These are phyloP conservation scores for Phoenicopterus ruber DNA, from an alignment of 2,113 vertebrate genomes.

Conservation along the genomic window DNA sequence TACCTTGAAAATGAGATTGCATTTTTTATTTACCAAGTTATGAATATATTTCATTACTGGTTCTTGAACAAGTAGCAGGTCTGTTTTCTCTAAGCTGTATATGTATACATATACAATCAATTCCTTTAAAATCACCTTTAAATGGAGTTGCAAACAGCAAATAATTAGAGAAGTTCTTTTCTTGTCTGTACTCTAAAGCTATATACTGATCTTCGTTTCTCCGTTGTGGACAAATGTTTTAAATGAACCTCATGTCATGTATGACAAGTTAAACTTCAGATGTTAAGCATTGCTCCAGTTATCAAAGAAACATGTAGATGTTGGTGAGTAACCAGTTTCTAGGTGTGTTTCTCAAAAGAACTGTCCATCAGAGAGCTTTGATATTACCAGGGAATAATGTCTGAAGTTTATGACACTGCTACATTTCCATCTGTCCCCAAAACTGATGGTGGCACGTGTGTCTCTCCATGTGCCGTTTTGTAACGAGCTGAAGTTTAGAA, in stretches of 20 bases:
- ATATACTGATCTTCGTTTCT: not conserved
- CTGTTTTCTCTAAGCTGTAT: not conserved
- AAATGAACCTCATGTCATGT: not conserved
- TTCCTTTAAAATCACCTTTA: not conserved
- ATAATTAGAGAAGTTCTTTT: not conserved
- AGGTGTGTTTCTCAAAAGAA: not conserved
- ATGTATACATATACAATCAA: not conserved
- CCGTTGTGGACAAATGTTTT: not conserved
- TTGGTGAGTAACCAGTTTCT: not conserved
- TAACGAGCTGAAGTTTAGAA: constrained; percentile 6
- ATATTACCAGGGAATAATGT: not conserved
- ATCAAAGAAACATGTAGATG: not conserved
- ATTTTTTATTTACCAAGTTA: not conserved
- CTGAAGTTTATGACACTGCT: constrained; percentile 2
- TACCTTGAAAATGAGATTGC: not conserved
- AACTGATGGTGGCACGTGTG: not conserved
- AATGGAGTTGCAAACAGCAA: not conserved
- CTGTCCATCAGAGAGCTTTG: not conserved
- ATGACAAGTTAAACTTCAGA: not conserved
- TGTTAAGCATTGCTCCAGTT: not conserved
- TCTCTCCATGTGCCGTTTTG: constrained; percentile 23
- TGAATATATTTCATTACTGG: not conserved
- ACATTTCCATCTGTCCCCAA: constrained; percentile 33
- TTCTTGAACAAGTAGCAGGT: not conserved
- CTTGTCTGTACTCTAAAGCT: not conserved